A percentile compares a stretch with the other conserved stretches of the same genome.
Evolutionary conservation across 2,888 invertebrate genomes (phyloP).

Genomic region (Branchinecta sandiegonensis): DNA sequence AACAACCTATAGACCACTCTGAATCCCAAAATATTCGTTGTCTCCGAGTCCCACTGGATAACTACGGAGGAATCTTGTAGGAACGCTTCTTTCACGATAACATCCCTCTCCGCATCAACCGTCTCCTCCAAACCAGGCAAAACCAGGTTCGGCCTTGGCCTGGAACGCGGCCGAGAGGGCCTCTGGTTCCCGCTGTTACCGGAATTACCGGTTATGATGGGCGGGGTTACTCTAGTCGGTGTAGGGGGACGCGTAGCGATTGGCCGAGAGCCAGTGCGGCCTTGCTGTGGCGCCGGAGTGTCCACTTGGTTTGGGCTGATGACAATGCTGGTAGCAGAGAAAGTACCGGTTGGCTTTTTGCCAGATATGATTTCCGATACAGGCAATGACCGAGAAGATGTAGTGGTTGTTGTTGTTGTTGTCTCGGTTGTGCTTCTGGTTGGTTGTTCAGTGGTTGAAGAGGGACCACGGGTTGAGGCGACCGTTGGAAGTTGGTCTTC

Average conservation of each 20-base stretch:
- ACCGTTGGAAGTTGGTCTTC: constrained; percentile 22
- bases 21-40: constrained; percentile 72
- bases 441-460: constrained; percentile 17
- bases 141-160: constrained; percentile 22
- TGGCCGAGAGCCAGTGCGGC: constrained; percentile 36
- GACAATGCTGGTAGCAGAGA: constrained; percentile 15
- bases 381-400: constrained; percentile 29
- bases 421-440: constrained; percentile 28
- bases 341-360: constrained; percentile 5
- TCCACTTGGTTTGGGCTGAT: constrained; percentile 4
- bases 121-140: constrained; percentile 19
- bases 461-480: constrained; percentile 19
- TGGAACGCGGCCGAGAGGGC: constrained; percentile 39
- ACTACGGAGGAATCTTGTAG: constrained; percentile 58
- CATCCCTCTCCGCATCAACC: constrained; percentile 39
- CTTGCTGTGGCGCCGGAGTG: constrained; percentile 22
- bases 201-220: constrained; percentile 6
- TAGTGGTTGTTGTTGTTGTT: constrained; percentile 33
- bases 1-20: constrained; percentile 75
- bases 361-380: constrained; percentile 3
- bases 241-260: constrained; percentile 56
- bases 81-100: constrained; percentile 69
- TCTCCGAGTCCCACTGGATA: constrained; percentile 81
- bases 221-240: constrained; percentile 42
- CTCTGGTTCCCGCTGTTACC: background rate